Conservation (phyloP, 2,888 invertebrate genomes). For the Digitonthophagus gazella region DNA sequence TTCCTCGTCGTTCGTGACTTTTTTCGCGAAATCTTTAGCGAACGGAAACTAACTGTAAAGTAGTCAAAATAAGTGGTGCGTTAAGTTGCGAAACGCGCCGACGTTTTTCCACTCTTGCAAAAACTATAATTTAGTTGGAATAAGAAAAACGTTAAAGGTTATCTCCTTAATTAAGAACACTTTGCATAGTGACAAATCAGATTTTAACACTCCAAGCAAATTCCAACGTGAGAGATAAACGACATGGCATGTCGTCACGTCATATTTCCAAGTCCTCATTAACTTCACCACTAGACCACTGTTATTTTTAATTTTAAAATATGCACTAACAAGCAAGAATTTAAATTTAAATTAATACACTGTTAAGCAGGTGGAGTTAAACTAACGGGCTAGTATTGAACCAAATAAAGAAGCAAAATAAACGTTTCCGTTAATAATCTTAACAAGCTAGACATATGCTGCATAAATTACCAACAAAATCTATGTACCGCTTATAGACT, state of each 20-base stretch:
- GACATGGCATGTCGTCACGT: neutral
- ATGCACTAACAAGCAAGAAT: neutral
- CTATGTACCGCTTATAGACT: neutral
- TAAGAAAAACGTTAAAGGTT: too few relatives aligned
- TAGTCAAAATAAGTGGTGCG: neutral
- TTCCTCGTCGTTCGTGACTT: neutral
- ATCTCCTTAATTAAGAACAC: neutral
- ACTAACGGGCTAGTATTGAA: neutral
- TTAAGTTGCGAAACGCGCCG: neutral
- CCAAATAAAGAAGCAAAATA: too few relatives aligned
- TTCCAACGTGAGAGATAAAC: neutral
- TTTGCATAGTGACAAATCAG: neutral
- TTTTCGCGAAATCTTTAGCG: neutral
- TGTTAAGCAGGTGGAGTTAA: neutral
- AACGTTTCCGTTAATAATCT: neutral
- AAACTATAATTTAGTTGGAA: too few relatives aligned
- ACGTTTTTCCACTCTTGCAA: neutral
- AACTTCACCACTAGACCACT: neutral
- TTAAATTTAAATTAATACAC: neutral
- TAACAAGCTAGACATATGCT: neutral
- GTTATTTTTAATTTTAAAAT: neutral
- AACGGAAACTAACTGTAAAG: neutral
- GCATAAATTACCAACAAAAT: neutral
- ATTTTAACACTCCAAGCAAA: neutral
- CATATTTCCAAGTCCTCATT: neutral